Base-by-base conservation (phyloP, 35 echinoderm and acorn worm genomes). In the Ophiothrix spiculata region DNA sequence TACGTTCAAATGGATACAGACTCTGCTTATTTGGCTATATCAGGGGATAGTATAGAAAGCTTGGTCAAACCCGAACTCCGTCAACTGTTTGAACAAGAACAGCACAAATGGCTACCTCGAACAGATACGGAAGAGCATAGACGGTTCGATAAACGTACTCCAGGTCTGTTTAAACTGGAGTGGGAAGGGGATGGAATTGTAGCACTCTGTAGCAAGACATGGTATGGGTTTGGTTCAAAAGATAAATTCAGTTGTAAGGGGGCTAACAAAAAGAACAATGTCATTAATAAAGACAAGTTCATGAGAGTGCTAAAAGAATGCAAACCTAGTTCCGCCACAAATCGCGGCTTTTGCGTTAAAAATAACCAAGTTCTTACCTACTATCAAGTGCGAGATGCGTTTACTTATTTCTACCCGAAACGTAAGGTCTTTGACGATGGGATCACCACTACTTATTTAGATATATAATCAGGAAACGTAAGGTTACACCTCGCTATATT, bases 161-260 rank as follows among this genome's bases (percentile, higher is more conserved):
- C 85, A 13, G 69, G 85, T 25, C 40, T 87, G 10, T 87, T 87
- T 15, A 87, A 79, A 78, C 32, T 87, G 64, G 85, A 88, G 77
- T 88, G 39, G 85, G 33, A 80, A 87, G 85, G 85, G 2, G 85
- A 87, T 81, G 76, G 85, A 3, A 45, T 87, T 38, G 76, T 87
- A 3, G 46, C 31, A 31, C 35, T 49, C 31, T 60, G 36, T 23
- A 86, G 69, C 31, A 32, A 56, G 38, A 76, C 29, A 21, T 75
- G 60, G 23, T 86, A 36, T 37, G 46, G 64, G 12, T 77, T 74
- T 77, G 36, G 33, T 77, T 75, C n/a, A 25, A 77, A 37, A 77
- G 46, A 77, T 36, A 86, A 86, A 77, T 37, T 77, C 13, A 86
- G 83, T 79, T 80, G 83, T 37, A 86, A 86, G 37, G 83, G 83